Evolutionary conservation across 2,888 invertebrate genomes (phyloP), one percentile per base, ranked within the genome.

Genomic region (Heliconius erato): DNA sequence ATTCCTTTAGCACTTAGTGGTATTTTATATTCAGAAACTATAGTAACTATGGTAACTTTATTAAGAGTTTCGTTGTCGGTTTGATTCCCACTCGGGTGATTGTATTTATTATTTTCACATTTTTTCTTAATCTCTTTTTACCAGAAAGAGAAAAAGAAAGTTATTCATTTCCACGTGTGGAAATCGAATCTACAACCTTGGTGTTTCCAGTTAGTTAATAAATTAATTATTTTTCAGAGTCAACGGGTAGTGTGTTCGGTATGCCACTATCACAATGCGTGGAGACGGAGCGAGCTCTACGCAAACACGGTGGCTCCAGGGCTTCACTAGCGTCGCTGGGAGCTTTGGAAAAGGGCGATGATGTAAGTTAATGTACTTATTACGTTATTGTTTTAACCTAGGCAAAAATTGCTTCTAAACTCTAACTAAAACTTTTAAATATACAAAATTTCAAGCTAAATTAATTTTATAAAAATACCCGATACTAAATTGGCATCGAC

Each of bases 191-290:
- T 28, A 67, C n/a, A 67, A 65, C 26, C 6, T 14, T 26, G 2
- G 14, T 65, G 65, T 28, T 65, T 65, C 26, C 5, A 63, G 3
- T 63, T n/a, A 63, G n/a, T n/a, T 63, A n/a, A 11, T 63, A 63
- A n/a, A n/a, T 63, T 63, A 67, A 7, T 83, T 86, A 74, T 86
- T 81, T 85, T 4, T 40, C 90, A 95, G 95, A 95, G 74, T 88
- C 92, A 2, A 87, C 91, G 67, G 97, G 98, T 82, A 96, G 98
- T 87, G 98, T 98, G 81, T 99, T 99, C 90, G 99, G 99, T 14
- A 97, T 98, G 86, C 97, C 98, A 2, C 94, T 99, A 86, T 96
- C 97, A 79, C 98, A 98, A 90, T 99, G 99, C 91, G 97, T 99
- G 87, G 97, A 98, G 90, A 98, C 98, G 87, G 99, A 99, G 93